Conservation (phyloP, 2,888 invertebrate species). For the Nomada ferruginata region DNA sequence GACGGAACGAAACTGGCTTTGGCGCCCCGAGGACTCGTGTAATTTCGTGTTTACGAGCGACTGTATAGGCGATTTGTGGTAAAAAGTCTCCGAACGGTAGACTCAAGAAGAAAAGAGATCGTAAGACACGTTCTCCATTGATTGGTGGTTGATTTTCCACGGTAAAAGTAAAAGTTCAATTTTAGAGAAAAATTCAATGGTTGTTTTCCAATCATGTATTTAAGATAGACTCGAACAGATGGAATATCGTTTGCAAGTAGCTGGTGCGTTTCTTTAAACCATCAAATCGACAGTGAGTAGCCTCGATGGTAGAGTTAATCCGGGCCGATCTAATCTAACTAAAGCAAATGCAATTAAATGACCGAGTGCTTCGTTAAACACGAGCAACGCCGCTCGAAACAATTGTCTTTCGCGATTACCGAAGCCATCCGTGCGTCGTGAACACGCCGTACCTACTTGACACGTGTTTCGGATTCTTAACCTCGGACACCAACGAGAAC, state of each 20-base stretch:
- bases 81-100: no score
- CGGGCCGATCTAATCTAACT: slow-evolving; percentile 43
- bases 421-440: slow-evolving; percentile 26
- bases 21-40: not conserved
- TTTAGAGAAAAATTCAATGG: no score
- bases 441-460: slow-evolving; percentile 3
- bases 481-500: not conserved
- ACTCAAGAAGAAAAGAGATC: no score
- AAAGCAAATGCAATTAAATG: slow-evolving; percentile 56
- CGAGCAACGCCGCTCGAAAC: slow-evolving; percentile 35
- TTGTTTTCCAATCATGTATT: not conserved
- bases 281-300: not conserved
- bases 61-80: not conserved
- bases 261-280: slow-evolving; percentile 1
- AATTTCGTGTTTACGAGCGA: not conserved
- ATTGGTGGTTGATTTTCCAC: no score
- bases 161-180: no score
- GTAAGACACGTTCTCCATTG: no score
- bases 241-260: not conserved
- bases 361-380: slow-evolving; percentile 43
- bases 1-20: not conserved
- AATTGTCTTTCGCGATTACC: slow-evolving; percentile 51
- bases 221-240: not conserved
- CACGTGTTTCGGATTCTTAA: not conserved
- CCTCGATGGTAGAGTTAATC: slow-evolving; percentile 31